Percentiles rank a stretch among this genome's conserved stretches.
phyloP scores from a whole-genome alignment of 2,797 vertebrate species.

The Chaetodon trifasciatus region DNA sequence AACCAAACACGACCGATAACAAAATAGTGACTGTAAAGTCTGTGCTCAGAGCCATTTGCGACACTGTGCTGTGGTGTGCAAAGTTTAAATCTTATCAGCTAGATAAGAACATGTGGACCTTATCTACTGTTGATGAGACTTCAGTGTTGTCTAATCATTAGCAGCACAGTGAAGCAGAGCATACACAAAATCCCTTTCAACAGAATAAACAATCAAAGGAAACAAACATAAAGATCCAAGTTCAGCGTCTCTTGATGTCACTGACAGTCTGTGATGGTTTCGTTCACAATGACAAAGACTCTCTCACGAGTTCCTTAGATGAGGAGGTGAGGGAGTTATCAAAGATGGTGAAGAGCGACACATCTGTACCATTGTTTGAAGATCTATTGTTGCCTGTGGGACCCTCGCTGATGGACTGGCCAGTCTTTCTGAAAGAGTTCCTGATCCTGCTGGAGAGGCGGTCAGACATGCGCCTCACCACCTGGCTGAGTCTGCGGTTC shows the following conservation, averaged over 20 bases:
- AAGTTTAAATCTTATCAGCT: slow-evolving; percentile 73
- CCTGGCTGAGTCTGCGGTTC: slow-evolving; percentile 66
- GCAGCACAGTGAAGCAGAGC: slow-evolving; percentile 11
- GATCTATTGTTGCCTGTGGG: slow-evolving; percentile 7
- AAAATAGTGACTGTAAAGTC: background rate
- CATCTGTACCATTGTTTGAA: background rate
- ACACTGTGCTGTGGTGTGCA: slow-evolving; percentile 40
- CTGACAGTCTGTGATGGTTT: background rate
- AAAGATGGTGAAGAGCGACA: slow-evolving; percentile 63
- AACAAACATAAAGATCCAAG: slow-evolving; percentile 16
- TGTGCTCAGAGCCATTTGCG: background rate
- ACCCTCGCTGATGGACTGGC: background rate
- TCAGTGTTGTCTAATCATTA: slow-evolving; percentile 75
- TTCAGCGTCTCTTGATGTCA: slow-evolving; percentile 2
- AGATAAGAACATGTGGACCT: slow-evolving; percentile 53
- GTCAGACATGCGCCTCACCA: slow-evolving; percentile 78
- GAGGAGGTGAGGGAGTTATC: slow-evolving; percentile 26
- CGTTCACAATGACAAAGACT: slow-evolving; percentile 76
- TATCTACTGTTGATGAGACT: slow-evolving; percentile 32
- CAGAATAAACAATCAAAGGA: slow-evolving; percentile 2
- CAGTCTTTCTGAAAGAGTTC: slow-evolving; percentile 69
- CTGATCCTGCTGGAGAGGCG: slow-evolving; percentile 81
- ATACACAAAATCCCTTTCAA: too few relatives aligned
- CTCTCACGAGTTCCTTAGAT: slow-evolving; percentile 53
- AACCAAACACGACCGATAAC: background rate